Conservation (phyloP, 2,888 invertebrate species). For the Cloeon dipterum region DNA sequence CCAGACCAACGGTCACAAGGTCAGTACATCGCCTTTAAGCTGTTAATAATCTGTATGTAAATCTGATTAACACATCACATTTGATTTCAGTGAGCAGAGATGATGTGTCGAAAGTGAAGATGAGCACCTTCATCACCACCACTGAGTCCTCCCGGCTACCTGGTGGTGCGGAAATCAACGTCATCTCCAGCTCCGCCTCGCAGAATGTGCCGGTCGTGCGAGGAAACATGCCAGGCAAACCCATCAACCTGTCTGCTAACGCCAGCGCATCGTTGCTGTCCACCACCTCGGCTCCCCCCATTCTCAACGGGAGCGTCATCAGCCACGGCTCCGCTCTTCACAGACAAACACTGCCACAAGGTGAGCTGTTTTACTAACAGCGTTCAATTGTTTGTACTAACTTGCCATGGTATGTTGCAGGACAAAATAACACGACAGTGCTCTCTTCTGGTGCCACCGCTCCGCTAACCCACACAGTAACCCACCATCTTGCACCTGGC, state of each 20-base stretch:
- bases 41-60: no score
- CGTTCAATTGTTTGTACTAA: not conserved
- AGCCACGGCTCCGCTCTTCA: not conserved
- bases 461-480: not conserved
- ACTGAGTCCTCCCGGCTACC: constrained; percentile 14
- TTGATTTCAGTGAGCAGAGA: no score
- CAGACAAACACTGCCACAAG: not conserved
- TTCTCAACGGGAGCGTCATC: constrained; percentile 1
- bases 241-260: not conserved
- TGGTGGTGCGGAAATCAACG: constrained; percentile 18
- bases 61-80: no score
- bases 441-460: not conserved
- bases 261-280: not conserved
- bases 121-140: not conserved
- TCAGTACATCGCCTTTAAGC: no score
- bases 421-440: not conserved
- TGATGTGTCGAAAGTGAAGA: no score
- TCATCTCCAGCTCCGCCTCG: not conserved
- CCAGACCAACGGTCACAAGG: no score
- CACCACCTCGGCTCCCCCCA: no score
- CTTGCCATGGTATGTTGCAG: no score
- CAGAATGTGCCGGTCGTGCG: no score
- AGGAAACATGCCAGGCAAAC: not conserved
- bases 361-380: not conserved
- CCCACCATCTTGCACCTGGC: not conserved